Evolutionary conservation across 2,797 vertebrate species (phyloP).

Genomic region (Helicolenus hilgendorfi): DNA sequence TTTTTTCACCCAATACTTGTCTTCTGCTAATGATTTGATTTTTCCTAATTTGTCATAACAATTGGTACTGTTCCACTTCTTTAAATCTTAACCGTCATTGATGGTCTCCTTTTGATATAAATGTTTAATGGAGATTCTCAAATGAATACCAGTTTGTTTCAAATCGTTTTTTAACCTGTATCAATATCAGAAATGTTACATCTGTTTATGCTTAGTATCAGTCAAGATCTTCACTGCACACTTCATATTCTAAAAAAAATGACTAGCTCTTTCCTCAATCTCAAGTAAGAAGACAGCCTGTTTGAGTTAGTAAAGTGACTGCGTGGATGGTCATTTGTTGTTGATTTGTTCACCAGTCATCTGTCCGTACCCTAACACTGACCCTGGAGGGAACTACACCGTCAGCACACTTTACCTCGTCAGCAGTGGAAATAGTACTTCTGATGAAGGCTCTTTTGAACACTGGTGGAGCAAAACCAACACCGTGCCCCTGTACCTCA

Average conservation of each 20-base stretch:
- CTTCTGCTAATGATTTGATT: background rate
- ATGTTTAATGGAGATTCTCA: background rate
- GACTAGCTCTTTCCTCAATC: background rate
- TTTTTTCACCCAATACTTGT: background rate
- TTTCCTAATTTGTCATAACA: background rate
- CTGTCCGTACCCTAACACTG: slow-evolving; percentile 89
- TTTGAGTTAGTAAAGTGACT: background rate
- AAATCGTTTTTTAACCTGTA: background rate
- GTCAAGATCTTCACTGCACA: background rate
- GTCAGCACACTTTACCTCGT: background rate
- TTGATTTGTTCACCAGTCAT: slow-evolving; percentile 89
- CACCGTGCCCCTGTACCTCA: slow-evolving; percentile 95
- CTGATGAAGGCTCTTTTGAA: slow-evolving; percentile 70
- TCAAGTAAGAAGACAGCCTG: background rate
- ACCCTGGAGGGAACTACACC: slow-evolving; percentile 58
- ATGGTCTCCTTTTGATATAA: background rate
- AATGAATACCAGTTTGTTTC: background rate
- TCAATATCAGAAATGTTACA: background rate
- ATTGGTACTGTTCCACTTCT: background rate
- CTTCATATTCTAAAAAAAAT: background rate
- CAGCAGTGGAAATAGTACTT: slow-evolving; percentile 65
- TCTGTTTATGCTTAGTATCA: background rate
- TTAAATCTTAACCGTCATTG: too few relatives aligned
- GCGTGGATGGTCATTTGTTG: background rate
- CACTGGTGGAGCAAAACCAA: slow-evolving; percentile 95